Evolutionary conservation across 1,140 invertebrate species (phyloP).

Genomic region (Meloidogyne chitwoodi): DNA sequence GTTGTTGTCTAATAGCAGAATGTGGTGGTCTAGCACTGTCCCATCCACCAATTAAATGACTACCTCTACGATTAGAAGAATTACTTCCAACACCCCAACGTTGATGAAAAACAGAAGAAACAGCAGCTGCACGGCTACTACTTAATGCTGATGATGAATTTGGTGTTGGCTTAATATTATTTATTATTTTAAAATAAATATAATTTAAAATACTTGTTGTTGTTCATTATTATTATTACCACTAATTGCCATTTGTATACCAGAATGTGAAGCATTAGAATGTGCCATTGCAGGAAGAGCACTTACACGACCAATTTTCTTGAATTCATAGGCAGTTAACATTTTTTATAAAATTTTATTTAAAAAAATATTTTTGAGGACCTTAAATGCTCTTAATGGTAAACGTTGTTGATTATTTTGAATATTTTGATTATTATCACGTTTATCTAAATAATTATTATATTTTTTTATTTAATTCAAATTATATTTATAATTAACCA

Average conservation of each 20-base stretch:
- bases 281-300: constrained; percentile 14
- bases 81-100: not conserved
- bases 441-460: not conserved
- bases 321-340: not conserved
- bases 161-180: not conserved
- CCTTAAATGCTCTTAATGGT: constrained; percentile 11
- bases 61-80: not conserved
- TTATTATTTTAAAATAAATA: not conserved
- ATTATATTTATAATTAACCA: not conserved
- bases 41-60: constrained; percentile 10
- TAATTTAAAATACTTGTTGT: not conserved
- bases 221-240: not conserved
- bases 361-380: not conserved
- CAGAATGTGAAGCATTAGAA: not conserved
- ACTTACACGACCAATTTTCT: constrained; percentile 14
- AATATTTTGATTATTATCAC: not conserved
- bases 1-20: constrained; percentile 5
- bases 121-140: not conserved
- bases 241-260: constrained; percentile 12
- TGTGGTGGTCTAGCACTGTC: constrained; percentile 17
- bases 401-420: constrained; percentile 7
- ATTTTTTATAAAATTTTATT: not conserved
- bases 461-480: not conserved
- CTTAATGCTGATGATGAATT: constrained; percentile 3
- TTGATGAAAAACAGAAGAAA: not conserved